Percentiles rank a stretch among this genome's conserved stretches.
phyloP scores from a whole-genome alignment of 2,888 invertebrate genomes.

The Tetragonula carbonaria region DNA sequence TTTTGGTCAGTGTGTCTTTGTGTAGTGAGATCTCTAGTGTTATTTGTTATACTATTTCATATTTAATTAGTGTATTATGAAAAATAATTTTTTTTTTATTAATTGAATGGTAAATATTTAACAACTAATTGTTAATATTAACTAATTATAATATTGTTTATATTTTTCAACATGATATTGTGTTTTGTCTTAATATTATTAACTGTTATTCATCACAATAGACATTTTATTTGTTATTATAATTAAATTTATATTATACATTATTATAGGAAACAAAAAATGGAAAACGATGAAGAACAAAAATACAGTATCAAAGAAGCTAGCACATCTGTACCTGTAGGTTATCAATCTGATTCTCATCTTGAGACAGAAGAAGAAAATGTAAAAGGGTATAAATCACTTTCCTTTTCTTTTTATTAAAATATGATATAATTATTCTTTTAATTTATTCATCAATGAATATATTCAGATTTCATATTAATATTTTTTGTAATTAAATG shows the following conservation, averaged over 20 bases:
- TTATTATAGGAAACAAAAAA: slow-evolving; percentile 73
- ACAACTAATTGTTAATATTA: neutral
- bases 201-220: slow-evolving; percentile 5
- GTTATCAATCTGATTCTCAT: slow-evolving; percentile 59
- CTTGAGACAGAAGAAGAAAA: slow-evolving; percentile 58
- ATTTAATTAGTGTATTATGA: neutral
- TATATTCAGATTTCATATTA: slow-evolving; percentile 22
- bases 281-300: slow-evolving; percentile 75
- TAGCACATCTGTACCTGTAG: slow-evolving; percentile 68
- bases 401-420: neutral
- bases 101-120: slow-evolving; percentile 18
- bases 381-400: slow-evolving; percentile 63
- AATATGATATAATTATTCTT: slow-evolving; percentile 12
- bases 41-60: neutral
- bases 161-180: slow-evolving; percentile 1
- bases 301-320: slow-evolving; percentile 68
- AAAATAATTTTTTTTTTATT: neutral
- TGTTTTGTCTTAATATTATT: neutral
- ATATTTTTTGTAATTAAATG: slow-evolving; percentile 14
- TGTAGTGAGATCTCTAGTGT: neutral
- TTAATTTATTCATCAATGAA: slow-evolving; percentile 1
- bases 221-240: neutral
- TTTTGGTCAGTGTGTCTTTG: slow-evolving; percentile 68
- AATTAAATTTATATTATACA: slow-evolving; percentile 11
- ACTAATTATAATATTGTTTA: neutral